Evolutionary conservation across 2,113 vertebrate genomes (phyloP), one percentile per base, ranked within the genome.

Genomic region (Dryoscopus gambensis): DNA sequence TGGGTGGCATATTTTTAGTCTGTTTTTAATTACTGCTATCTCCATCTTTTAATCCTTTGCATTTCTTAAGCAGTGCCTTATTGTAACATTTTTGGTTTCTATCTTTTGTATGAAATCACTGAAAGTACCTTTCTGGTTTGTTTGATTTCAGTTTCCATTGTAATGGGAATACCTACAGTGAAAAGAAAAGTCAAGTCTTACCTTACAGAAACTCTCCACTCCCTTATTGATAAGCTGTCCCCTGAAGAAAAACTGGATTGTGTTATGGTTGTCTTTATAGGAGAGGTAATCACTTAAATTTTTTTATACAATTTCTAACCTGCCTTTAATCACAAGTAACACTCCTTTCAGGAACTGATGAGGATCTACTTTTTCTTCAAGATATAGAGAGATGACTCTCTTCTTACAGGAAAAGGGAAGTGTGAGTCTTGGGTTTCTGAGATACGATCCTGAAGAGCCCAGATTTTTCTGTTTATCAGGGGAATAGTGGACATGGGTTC

Each of bases 161-260:
- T 99, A 93, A 99, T 99, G 99, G 99, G 99, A 88, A 99, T 99
- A 97, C 99, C 99, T 87, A 99, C 99, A 23, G 99, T 99, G 97
- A 99, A 99, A 97, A 98, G 99, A 94, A 99, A 99, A 98, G 99
- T 99, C 94, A 99, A 99, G 98, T 99, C 99, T 52, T 99, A 99
- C 96, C 98, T 99, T 97, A 98, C 98, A 62, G 99, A 99, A 98
- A 99, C 99, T 25, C 98, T 99, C 71, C 99, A 98, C 92, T 99
- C 99, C 5, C 98, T 99, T 90, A 99, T 99, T 94, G 99, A 99
- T 98, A 99, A 99, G 91, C 97, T 99, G 80, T 99, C 99, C 37
- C 98, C 98, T 20, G 99, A 99, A 97, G 99, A 99, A 97, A 99
- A 99, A 90, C 97, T 99, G 84, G 99, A 99, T 97, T 99, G 99